Evolutionary conservation across 1,140 invertebrate genomes (phyloP), one percentile per base, ranked within the genome.

Genomic region (Asbolus verrucosus): DNA sequence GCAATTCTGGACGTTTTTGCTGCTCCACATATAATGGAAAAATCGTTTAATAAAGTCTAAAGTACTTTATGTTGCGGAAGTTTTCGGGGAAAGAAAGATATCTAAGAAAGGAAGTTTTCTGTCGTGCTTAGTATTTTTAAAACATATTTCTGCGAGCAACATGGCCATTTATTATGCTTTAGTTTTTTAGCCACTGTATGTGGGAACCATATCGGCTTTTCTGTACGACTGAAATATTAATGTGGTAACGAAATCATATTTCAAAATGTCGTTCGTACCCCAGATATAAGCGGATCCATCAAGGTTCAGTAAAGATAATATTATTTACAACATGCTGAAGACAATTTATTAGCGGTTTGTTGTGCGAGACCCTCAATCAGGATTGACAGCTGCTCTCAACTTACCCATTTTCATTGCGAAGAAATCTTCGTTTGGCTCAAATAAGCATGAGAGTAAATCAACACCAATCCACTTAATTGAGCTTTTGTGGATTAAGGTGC

Each of bases 201-300:
- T 54, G 60, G 60, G 46, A 60, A 50, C 62, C 43, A 65, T 65
- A 70, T 70, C 69, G 61, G 43, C 46, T 6, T 63, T 60, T 43
- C 11, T 38, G 30, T 65, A 63, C 69, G 61, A 65, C 62, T 70
- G 69, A 65, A 70, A 70, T 70, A 70, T 70, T 59, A 70, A 70
- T 70, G 61, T 60, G 60, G 43, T 38, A 50, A 46, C 41, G 31
- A 70, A 70, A 70, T 70, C 69, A 70, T 70, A 70, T 70, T 70
- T 70, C 69, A 70, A 65, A 65, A 70, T 38, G 69, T 70, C 69
- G 65, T 70, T 65, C 24, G 41, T 70, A 36, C 31, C 16, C 43
- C 18, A 59, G 68, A 70, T 70, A 69, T 62, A 65, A 46, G 21
- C 38, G 30, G 38, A 65, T 65, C 61, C 43, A 70, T 70, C 69